Base-by-base conservation (phyloP, 2,113 vertebrate species). In the Ceyx melanurus region DNA sequence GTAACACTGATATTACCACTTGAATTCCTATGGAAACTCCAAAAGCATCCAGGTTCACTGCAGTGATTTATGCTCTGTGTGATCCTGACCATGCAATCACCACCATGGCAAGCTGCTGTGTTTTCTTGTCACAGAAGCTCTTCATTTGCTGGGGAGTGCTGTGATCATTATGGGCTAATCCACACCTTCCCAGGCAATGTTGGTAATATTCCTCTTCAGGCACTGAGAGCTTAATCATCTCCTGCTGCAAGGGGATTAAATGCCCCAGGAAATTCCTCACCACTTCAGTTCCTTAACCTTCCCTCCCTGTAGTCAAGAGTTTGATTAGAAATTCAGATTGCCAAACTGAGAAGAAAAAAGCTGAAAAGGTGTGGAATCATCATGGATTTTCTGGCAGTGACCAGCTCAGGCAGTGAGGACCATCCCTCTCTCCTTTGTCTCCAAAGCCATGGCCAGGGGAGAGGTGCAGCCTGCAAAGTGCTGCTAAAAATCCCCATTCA, bases 141-240 rank as follows among this genome's bases (percentile, higher is more conserved):
- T 54, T 66, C 35, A 73, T 79, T 83, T 68, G 57, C 80, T 84
- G 79, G 53, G 33, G 85, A 54, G 29, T 31, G n/a, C 6, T 74
- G 51, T 51, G 70, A n/a, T 22, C 53, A 21, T 40, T 33, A 28
- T 7, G 58, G 53, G 64, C 31, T 54, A 23, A 57, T 21, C 1
- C 1, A 12, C 7, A 9, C 15, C 28, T 56, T 58, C 70, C 26
- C 5, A 1, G 1, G 31, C 61, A 35, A 1, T 10, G 29, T 4
- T 57, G 48, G 20, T 43, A 40, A 51, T 9, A 4, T 6, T 77
- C 14, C 57, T 65, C 35, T 50, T 72, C 13, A 2, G 5, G 19
- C 43, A 6, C 2, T n/a, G 12, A 13, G 61, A 68, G 29, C 29
- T 82, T 65, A 37, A 82, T 68, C 48, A 64, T 9, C 53, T 37